Base-by-base conservation (phyloP, 1,140 invertebrate genomes). In the Papilio machaon region DNA sequence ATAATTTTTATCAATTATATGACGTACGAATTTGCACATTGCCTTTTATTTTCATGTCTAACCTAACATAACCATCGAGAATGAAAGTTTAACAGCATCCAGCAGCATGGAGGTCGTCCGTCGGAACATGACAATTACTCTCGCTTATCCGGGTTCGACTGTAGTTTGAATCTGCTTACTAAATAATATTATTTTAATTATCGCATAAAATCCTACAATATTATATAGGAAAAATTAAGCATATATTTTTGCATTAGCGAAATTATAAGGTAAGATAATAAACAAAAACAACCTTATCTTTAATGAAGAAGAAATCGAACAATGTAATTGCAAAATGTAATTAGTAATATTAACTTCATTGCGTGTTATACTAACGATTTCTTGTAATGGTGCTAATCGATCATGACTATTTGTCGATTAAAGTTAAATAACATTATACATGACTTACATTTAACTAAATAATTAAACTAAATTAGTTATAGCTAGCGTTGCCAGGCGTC, bases 1-100 rank as follows among this genome's bases (percentile, higher is more conserved):
- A 70, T 70, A 38, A 70, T 70, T 70, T 54, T 70, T 70, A 70
- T 70, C 64, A 70, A 70, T 38, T 70, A 70, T 35, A 70, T 70
- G 64, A 70, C 64, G 64, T 70, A 70, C 64, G 23, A 70, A 70
- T 67, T 67, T 70, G 5, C 30, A 70, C 4, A 17, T 70, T 70
- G 64, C 64, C 30, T 70, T 70, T 70, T 13, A 70, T 70, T 70
- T 70, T 38, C 0, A 70, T 15, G 30, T 70, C 11, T 35, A n/a
- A n/a, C n/a, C n/a, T n/a, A n/a, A n/a, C 23, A 10, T 35, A 67
- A 30, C 60, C 23, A 11, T 13, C 23, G 7, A 30, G 7, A 0
- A 67, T 19, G 2, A 67, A 67, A 30, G 23, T 11, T 64, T 30
- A 30, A 2, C 23, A 30, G 23, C 2, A 30, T 30, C 38, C 38